phyloP scores from a whole-genome alignment of 2,113 vertebrate species.

The Ophthalmolycus amberensis region DNA sequence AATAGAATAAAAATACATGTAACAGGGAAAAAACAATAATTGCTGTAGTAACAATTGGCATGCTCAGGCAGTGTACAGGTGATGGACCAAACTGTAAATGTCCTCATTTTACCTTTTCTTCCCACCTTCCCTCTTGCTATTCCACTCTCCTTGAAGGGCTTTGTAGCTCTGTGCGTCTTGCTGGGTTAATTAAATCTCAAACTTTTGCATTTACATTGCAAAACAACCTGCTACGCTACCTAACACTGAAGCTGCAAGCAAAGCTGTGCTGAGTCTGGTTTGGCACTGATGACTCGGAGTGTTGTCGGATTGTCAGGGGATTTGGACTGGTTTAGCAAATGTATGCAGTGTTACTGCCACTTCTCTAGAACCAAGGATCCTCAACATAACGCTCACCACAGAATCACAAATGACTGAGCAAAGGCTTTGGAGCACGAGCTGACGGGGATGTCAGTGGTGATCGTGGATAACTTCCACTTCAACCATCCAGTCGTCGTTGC shows the following conservation, averaged over 20 bases:
- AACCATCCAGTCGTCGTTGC: background rate
- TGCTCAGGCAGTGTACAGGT: background rate
- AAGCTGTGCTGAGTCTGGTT: conserved; percentile 44
- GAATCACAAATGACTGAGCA: conserved; percentile 8
- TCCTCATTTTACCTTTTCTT: conserved; percentile 42
- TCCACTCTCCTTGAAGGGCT: conserved; percentile 48
- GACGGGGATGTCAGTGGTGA: background rate
- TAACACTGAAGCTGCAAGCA: conserved; percentile 42
- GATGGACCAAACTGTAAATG: conserved; percentile 5
- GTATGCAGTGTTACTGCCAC: conserved; percentile 19
- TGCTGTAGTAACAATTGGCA: background rate
- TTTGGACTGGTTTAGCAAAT: conserved; percentile 44
- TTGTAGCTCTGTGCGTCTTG: conserved; percentile 30
- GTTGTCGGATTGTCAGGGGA: conserved; percentile 24
- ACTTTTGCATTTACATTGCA: conserved; percentile 73
- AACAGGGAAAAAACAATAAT: background rate
- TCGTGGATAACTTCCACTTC: background rate
- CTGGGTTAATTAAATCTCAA: conserved; percentile 73
- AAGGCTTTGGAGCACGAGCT: background rate
- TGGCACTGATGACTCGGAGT: conserved; percentile 34
- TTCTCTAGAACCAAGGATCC: background rate
- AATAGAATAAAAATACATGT: conserved; percentile 6
- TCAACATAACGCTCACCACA: background rate
- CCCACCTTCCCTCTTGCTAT: conserved; percentile 21
- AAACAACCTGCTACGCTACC: conserved; percentile 61